Evolutionary conservation across 2,797 vertebrate genomes (phyloP).

Genomic region (Petrocephalus sullivani): DNA sequence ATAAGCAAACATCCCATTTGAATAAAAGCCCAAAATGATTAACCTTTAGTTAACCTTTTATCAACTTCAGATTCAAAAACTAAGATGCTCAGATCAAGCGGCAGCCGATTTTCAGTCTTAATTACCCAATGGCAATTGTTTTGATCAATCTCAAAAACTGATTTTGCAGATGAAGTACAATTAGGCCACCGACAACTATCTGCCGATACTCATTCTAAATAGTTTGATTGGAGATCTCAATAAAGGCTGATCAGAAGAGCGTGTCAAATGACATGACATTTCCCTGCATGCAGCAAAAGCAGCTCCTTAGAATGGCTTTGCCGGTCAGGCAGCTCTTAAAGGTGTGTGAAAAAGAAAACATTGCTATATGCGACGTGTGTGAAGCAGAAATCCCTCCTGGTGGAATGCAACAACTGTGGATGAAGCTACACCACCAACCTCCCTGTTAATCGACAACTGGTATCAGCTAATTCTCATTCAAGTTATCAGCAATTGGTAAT

Average conservation of each 20-base stretch:
- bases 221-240: not conserved
- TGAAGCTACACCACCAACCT: too few species aligned
- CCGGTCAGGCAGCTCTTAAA: not conserved
- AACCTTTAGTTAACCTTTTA: not conserved
- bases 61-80: not conserved
- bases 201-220: not conserved
- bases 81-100: not conserved
- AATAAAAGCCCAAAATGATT: not conserved
- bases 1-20: not conserved
- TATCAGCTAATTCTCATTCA: too few species aligned
- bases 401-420: not conserved
- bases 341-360: not conserved
- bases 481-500: too few species aligned
- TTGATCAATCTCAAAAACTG: not conserved
- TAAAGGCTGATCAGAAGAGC: not conserved
- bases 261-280: not conserved
- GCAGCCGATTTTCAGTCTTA: not conserved
- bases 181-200: not conserved
- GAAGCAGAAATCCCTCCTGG: not conserved
- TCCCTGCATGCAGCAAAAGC: not conserved
- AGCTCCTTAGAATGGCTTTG: not conserved
- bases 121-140: not conserved
- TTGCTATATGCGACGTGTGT: not conserved
- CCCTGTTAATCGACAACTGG: too few species aligned
- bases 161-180: not conserved